Conservation (phyloP, 1,140 invertebrate genomes). For the Drosophila pruinosa region DNA sequence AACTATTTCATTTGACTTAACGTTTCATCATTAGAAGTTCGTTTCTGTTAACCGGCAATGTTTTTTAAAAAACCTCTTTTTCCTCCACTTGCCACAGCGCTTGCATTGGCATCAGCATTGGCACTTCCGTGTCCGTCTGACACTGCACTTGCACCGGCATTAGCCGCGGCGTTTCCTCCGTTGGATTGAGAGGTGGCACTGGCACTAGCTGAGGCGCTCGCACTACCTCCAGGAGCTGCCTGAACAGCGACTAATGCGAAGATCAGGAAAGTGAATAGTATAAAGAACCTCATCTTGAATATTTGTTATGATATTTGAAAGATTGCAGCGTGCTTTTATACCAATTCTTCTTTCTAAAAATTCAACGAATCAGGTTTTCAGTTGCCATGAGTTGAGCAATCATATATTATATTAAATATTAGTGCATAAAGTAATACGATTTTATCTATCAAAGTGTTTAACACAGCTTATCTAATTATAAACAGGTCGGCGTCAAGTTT, state of each 20-base stretch:
- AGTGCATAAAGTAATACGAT: too few species aligned
- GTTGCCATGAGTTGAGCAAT: too few species aligned
- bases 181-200: background rate
- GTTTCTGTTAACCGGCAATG: too few species aligned
- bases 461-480: too few species aligned
- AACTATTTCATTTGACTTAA: too few species aligned
- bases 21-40: too few species aligned
- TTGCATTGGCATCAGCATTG: background rate
- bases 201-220: background rate
- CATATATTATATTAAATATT: too few species aligned
- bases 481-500: too few species aligned
- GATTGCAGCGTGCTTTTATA: slow-evolving; percentile 18
- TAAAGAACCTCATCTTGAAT: slow-evolving; percentile 33
- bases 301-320: background rate
- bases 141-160: background rate
- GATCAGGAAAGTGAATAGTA: slow-evolving; percentile 24
- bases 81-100: background rate
- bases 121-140: background rate
- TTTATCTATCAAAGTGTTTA: too few species aligned
- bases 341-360: too few species aligned
- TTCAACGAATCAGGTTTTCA: too few species aligned
- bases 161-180: background rate
- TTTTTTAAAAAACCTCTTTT: too few species aligned
- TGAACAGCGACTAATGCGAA: slow-evolving; percentile 10
- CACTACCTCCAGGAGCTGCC: slow-evolving; percentile 2